Conservation (phyloP, 92 coral and sea anemone genomes). For the Heliopora coerulea region DNA sequence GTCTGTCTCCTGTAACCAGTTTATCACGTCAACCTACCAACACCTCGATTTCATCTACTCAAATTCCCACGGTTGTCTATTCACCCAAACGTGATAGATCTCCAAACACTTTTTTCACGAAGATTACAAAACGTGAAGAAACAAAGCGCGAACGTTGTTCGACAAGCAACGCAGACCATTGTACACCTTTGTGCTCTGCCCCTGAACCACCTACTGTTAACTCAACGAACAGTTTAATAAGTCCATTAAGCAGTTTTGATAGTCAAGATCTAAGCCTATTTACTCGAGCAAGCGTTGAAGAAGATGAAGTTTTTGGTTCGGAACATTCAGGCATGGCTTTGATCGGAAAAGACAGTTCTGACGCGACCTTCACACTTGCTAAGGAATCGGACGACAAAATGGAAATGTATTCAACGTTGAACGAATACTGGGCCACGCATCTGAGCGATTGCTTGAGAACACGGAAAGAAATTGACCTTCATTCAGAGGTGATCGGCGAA, state of each 20-base stretch:
- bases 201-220: not conserved
- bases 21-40: not conserved
- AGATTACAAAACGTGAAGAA: constrained; percentile 21
- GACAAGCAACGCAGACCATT: not conserved
- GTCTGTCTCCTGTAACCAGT: not conserved
- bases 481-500: constrained; percentile 27
- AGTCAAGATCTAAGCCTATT: not conserved
- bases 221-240: not conserved
- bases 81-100: constrained; percentile 12
- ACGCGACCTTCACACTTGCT: constrained; percentile 5
- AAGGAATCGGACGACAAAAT: constrained; percentile 19
- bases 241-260: not conserved
- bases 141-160: not conserved
- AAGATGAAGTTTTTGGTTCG: constrained; percentile 29
- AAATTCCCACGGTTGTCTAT: constrained; percentile 29
- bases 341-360: not conserved
- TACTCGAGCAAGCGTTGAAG: not conserved
- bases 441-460: constrained; percentile 19
- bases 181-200: not conserved
- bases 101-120: not conserved
- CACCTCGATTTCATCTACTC: not conserved
- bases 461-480: constrained; percentile 5
- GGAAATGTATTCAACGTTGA: constrained; percentile 13
- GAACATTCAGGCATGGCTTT: constrained; percentile 4
- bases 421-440: constrained; percentile 31